Percentiles rank a stretch among this genome's conserved stretches.
Conservation (phyloP, 1,140 invertebrate genomes). For the Hestina assimilis region DNA sequence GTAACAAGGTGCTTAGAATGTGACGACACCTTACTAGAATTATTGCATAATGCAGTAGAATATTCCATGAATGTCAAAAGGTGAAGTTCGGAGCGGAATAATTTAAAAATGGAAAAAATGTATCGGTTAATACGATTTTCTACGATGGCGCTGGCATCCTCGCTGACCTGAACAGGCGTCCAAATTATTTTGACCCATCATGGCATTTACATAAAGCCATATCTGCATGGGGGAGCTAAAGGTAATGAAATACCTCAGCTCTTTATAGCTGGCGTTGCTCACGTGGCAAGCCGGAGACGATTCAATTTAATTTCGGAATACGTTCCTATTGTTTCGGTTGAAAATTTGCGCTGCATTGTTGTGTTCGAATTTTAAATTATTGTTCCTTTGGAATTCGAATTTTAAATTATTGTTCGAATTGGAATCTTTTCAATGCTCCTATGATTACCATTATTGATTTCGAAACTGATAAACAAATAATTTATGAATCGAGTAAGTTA, state of each 20-base stretch:
- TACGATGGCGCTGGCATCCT: constrained; percentile 3
- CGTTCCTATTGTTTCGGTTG: constrained; percentile 34
- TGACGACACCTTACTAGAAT: too few species aligned
- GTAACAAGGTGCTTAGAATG: too few species aligned
- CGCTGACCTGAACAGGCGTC: constrained; percentile 11
- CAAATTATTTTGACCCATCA: constrained; percentile 31
- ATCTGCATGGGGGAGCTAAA: constrained; percentile 24
- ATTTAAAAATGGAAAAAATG: constrained; percentile 5
- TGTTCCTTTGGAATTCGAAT: not conserved
- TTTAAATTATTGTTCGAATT: not conserved
- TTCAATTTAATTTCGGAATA: constrained; percentile 48
- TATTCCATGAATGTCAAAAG: constrained; percentile 8
- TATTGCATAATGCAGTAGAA: not conserved
- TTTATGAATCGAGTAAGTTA: constrained; percentile 15
- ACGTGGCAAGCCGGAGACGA: constrained; percentile 30
- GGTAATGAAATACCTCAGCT: constrained; percentile 42
- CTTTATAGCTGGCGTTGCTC: constrained; percentile 32
- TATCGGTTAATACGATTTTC: constrained; percentile 14
- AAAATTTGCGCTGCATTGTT: constrained; percentile 32
- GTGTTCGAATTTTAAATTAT: constrained; percentile 16
- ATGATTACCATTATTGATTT: not conserved
- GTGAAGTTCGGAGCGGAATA: not conserved
- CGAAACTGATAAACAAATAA: constrained; percentile 1
- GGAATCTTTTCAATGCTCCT: not conserved
- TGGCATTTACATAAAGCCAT: constrained; percentile 23